A percentile compares a stretch with the other conserved stretches of the same genome.
Conservation (phyloP, 2,888 invertebrate species). For the Xylophagus ater region DNA sequence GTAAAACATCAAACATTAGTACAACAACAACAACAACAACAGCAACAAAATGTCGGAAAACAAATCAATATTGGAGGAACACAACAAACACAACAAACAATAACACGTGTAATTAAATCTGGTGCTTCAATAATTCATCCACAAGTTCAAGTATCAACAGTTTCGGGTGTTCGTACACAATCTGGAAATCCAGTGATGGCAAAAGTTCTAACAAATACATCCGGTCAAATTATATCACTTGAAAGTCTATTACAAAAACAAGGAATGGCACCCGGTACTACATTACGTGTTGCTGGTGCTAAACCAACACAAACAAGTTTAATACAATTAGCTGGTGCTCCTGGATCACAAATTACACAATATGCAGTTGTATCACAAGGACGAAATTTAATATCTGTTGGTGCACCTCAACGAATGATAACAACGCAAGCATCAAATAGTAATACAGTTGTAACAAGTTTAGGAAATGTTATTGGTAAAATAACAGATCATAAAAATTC, state of each 20-base stretch:
- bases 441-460: conserved; percentile 19
- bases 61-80: too few relatives aligned
- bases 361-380: conserved; percentile 44
- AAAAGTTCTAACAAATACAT: conserved; percentile 60
- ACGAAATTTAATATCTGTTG: conserved; percentile 37
- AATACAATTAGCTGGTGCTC: conserved; percentile 41
- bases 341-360: conserved; percentile 37
- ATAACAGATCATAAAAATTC: conserved; percentile 1
- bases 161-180: conserved; percentile 17
- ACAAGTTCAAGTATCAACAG: conserved; percentile 8
- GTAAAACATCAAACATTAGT: conserved; percentile 11
- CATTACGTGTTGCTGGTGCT: conserved; percentile 40
- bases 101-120: conserved; percentile 23
- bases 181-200: conserved; percentile 48
- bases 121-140: conserved; percentile 13
- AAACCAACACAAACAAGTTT: conserved; percentile 42
- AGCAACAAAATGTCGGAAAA: conserved; percentile 11
- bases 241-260: conserved; percentile 33
- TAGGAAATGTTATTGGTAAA: conserved; percentile 18
- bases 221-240: conserved; percentile 34
- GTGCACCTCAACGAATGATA: conserved; percentile 26
- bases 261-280: conserved; percentile 30
- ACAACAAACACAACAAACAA: conserved; percentile 21
- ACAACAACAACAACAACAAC: conserved; percentile 10
- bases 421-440: conserved; percentile 21